Percentiles rank a stretch among this genome's conserved stretches.
Evolutionary conservation across 2,888 invertebrate species (phyloP).

Genomic region (Horisme vitalbata): DNA sequence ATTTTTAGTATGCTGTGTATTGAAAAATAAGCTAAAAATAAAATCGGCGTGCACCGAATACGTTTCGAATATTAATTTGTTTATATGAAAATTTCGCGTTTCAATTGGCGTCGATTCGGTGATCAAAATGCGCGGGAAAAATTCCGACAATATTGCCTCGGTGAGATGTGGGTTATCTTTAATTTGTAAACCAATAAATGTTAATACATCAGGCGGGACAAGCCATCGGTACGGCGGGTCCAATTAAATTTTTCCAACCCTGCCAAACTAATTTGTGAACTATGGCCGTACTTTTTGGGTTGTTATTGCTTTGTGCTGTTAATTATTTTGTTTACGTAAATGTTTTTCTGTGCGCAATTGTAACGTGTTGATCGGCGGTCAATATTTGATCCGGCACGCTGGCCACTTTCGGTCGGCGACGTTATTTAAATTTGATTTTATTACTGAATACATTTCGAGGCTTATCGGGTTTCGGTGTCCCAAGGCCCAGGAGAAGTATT

Average conservation of each 20-base stretch:
- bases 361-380: constrained; percentile 73
- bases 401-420: constrained; percentile 47
- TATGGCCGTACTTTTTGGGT: constrained; percentile 61
- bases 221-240: constrained; percentile 50
- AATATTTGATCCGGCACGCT: constrained; percentile 67
- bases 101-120: constrained; percentile 36
- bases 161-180: constrained; percentile 67
- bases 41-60: constrained; percentile 17
- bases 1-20: not conserved
- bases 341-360: constrained; percentile 71
- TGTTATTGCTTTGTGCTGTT: constrained; percentile 50
- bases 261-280: constrained; percentile 78
- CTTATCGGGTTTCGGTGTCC: not conserved
- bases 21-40: constrained; percentile 10
- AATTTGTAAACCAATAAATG: constrained; percentile 81
- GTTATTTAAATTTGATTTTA: constrained; percentile 61
- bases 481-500: too few relatives aligned
- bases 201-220: constrained; percentile 73
- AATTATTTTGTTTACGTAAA: constrained; percentile 72
- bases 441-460: constrained; percentile 13
- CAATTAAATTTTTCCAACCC: constrained; percentile 68
- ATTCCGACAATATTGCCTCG: constrained; percentile 52
- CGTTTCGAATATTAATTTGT: constrained; percentile 26
- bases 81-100: constrained; percentile 29
- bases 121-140: constrained; percentile 38